Base-by-base conservation (phyloP, 2,113 vertebrate species). In the Crotalus horridus region DNA sequence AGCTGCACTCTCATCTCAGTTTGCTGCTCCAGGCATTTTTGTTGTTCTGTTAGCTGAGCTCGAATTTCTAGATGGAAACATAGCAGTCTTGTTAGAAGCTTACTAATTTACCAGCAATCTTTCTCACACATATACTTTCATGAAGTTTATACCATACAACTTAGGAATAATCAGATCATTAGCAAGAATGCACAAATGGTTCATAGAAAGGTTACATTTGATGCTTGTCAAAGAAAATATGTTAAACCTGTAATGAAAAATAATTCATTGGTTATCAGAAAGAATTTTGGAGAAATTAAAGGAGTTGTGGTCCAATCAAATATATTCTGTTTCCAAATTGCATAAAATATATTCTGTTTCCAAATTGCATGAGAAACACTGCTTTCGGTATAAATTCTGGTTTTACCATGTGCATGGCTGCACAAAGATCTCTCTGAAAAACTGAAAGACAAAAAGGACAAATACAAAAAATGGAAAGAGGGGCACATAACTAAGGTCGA, bases 11-110 rank as follows among this genome's bases (percentile, higher is more conserved):
- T 98, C 98, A 99, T 99, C 95, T 99, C 99, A 0, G 99, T 99
- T 97, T 99, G 99, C 96, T 99, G 99, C 96, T 99, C 99, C 96
- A 99, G 97, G 95, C 99, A 99, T 99, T 99, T 99, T 95, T 99
- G 99, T 95, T 99, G 99, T 95, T 99, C 99, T 93, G 99, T 98
- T 90, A 99, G 98, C 96, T 99, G 99, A 96, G 99, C 98, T 95
- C 99, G 98, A 95, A 99, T 99, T 97, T 99, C 99, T 99, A 96
- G 91, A 93, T 93, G 96, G 94, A 74, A 26, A 95, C 21, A 96
- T 1, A 94, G 0, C 87, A 91, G 15, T 46, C 2, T 54, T 88
- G 64, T 95, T 89, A 96, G n/a, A 29, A 59, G 94, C 43, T 43
- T 43, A 81, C 74, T 23, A 81, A 81, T 39, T 43, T 43, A 43